These are phyloP conservation scores for Bombylius discolor DNA, from an alignment of 2,888 invertebrate genomes.

Conservation along the genomic window DNA sequence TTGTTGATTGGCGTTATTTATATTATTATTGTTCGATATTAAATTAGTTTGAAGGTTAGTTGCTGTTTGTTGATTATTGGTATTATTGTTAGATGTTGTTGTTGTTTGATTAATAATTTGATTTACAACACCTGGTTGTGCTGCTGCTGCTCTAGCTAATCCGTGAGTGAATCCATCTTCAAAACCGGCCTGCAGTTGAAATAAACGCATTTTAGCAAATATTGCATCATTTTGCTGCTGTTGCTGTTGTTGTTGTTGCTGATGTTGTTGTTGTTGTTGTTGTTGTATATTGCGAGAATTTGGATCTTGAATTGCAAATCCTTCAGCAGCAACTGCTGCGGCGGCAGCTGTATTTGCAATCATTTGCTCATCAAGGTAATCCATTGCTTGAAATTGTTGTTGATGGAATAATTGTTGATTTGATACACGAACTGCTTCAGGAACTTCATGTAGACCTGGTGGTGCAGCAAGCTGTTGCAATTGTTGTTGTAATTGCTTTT, in stretches of 20 bases:
- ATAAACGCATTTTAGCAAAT: slow-evolving; percentile 34
- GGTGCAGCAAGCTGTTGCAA: slow-evolving; percentile 33
- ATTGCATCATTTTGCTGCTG: slow-evolving; percentile 33
- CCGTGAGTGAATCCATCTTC: slow-evolving; percentile 29
- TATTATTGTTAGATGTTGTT: not conserved
- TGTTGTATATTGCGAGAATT: slow-evolving; percentile 24
- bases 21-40: not conserved
- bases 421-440: slow-evolving; percentile 44
- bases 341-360: slow-evolving; percentile 19
- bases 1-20: slow-evolving; percentile 10
- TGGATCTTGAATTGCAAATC: slow-evolving; percentile 29
- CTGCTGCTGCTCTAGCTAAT: slow-evolving; percentile 15
- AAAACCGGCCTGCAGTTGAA: slow-evolving; percentile 35
- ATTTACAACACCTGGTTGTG: slow-evolving; percentile 18
- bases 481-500: slow-evolving; percentile 38
- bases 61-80: not conserved
- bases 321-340: slow-evolving; percentile 21
- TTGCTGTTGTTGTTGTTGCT: not conserved
- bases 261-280: not conserved
- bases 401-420: slow-evolving; percentile 39
- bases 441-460: slow-evolving; percentile 44
- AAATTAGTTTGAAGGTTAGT: not conserved
- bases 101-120: slow-evolving; percentile 15
- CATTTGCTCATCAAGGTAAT: slow-evolving; percentile 29
- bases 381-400: slow-evolving; percentile 27